A percentile compares a stretch with the other conserved stretches of the same genome.
Conservation (phyloP, 2,888 invertebrate genomes). For the Anthophora plumipes region DNA sequence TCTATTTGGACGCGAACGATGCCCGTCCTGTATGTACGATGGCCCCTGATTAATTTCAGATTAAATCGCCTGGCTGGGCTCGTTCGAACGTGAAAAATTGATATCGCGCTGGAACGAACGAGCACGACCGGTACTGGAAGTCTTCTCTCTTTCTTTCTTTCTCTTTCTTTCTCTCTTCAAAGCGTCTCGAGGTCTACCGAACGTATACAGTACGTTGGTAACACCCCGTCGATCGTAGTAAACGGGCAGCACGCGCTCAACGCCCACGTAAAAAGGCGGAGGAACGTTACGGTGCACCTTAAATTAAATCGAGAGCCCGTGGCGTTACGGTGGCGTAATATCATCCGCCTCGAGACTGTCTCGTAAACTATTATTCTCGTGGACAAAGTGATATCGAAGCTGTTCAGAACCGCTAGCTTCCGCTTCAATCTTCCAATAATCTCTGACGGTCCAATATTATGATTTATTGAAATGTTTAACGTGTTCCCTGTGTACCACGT, state of each 20-base stretch:
- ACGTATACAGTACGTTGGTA: conserved; percentile 9
- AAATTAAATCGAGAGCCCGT: conserved; percentile 70
- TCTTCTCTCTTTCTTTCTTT: conserved; percentile 6
- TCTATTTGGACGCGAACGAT: conserved; percentile 26
- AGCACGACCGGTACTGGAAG: conserved; percentile 18
- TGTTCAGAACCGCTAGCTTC: conserved; percentile 47
- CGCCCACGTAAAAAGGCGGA: conserved; percentile 71
- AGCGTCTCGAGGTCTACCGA: conserved; percentile 37
- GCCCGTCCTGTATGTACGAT: background rate
- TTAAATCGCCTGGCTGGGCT: conserved; percentile 25
- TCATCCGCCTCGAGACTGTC: conserved; percentile 56
- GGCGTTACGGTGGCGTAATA: conserved; percentile 69
- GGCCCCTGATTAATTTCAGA: conserved; percentile 52
- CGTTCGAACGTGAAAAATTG: conserved; percentile 42
- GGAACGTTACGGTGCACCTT: conserved; percentile 69
- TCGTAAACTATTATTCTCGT: conserved; percentile 64
- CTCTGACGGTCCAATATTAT: background rate
- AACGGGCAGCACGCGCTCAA: conserved; percentile 67
- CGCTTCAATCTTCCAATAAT: conserved; percentile 18
- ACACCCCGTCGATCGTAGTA: conserved; percentile 59
- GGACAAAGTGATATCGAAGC: conserved; percentile 59
- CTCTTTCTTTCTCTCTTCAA: conserved; percentile 15
- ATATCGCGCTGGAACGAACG: conserved; percentile 4
- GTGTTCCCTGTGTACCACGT: background rate
- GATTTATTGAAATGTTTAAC: background rate